Evolutionary conservation across 1,140 invertebrate genomes (phyloP).

Genomic region (Anagrus nilaparvatae): DNA sequence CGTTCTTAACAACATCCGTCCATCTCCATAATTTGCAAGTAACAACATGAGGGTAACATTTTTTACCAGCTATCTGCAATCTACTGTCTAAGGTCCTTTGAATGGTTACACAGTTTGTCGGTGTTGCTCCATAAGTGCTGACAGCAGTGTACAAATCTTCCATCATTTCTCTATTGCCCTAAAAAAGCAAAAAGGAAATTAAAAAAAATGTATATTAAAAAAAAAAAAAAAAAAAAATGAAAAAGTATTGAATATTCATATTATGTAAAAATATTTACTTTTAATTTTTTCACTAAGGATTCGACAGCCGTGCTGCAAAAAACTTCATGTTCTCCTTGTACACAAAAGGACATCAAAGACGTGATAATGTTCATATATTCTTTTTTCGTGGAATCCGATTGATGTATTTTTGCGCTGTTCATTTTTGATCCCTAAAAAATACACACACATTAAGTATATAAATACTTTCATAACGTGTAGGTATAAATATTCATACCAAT

Average conservation of each 20-base stretch:
- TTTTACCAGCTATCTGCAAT: slow-evolving; percentile 93
- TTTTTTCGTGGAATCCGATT: too few relatives aligned
- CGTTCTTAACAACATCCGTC: slow-evolving; percentile 98
- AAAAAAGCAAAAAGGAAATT: slow-evolving; percentile 13
- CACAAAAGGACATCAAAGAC: slow-evolving; percentile 92
- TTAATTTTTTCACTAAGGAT: slow-evolving; percentile 92
- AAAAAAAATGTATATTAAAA: neutral
- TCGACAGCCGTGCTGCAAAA: slow-evolving; percentile 96
- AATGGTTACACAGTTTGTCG: slow-evolving; percentile 97
- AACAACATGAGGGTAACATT: slow-evolving; percentile 98
- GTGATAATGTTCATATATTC: slow-evolving; percentile 95
- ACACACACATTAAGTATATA: too few relatives aligned
- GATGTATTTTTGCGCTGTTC: too few relatives aligned
- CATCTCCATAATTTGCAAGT: slow-evolving; percentile 97
- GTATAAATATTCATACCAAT: too few relatives aligned
- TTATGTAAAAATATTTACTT: slow-evolving; percentile 38
- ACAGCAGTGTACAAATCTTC: slow-evolving; percentile 97
- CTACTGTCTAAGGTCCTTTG: slow-evolving; percentile 94
- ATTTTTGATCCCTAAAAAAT: too few relatives aligned
- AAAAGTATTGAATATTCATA: too few relatives aligned
- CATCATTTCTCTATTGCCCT: slow-evolving; percentile 92
- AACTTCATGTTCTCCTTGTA: slow-evolving; percentile 89
- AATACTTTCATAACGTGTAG: too few relatives aligned
- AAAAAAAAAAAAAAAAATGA: slow-evolving; percentile 1
- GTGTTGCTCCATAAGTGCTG: slow-evolving; percentile 93